These are phyloP conservation scores for Pelagia noctiluca DNA, from an alignment of 30 jellyfish, hydroid and myxozoan genomes.

Conservation along the genomic window DNA sequence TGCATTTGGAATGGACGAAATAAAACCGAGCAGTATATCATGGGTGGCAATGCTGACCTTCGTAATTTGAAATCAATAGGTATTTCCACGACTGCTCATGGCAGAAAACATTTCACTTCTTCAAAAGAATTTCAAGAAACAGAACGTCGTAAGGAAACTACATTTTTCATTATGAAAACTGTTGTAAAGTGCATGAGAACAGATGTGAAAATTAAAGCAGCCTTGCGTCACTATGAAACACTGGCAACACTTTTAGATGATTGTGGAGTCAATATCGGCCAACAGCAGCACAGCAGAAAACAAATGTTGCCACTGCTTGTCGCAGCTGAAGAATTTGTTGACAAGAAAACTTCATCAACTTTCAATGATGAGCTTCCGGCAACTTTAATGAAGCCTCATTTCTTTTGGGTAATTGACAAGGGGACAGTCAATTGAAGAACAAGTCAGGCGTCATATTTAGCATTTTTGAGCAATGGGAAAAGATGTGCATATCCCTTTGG, in stretches of 20 bases:
- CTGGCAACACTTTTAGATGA: slow-evolving; percentile 17
- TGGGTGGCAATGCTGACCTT: background rate
- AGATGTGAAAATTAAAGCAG: slow-evolving; percentile 37
- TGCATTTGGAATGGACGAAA: slow-evolving; percentile 9
- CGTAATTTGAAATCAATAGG: slow-evolving; percentile 7
- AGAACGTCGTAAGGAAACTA: slow-evolving; percentile 16
- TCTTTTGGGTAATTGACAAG: background rate
- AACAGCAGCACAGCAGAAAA: slow-evolving; percentile 19
- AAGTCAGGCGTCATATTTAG: background rate
- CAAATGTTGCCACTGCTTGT: slow-evolving; percentile 38
- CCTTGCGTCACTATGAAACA: slow-evolving; percentile 2
- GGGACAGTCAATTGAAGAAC: background rate
- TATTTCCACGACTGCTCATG: slow-evolving; percentile 16
- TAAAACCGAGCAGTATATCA: slow-evolving; percentile 18
- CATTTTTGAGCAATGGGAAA: background rate
- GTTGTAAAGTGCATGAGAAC: slow-evolving; percentile 32
- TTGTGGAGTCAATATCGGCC: slow-evolving; percentile 26
- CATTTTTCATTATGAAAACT: slow-evolving; percentile 18
- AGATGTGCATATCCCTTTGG: background rate
- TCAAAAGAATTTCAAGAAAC: slow-evolving; percentile 19
- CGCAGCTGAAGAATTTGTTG: slow-evolving; percentile 6
- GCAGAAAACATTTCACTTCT: slow-evolving; percentile 1
- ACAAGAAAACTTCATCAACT: slow-evolving; percentile 3
- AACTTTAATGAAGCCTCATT: too few relatives aligned
- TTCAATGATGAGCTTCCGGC: slow-evolving; percentile 1